Evolutionary conservation across 1,140 invertebrate species (phyloP).

Genomic region (Drosophila serrata): DNA sequence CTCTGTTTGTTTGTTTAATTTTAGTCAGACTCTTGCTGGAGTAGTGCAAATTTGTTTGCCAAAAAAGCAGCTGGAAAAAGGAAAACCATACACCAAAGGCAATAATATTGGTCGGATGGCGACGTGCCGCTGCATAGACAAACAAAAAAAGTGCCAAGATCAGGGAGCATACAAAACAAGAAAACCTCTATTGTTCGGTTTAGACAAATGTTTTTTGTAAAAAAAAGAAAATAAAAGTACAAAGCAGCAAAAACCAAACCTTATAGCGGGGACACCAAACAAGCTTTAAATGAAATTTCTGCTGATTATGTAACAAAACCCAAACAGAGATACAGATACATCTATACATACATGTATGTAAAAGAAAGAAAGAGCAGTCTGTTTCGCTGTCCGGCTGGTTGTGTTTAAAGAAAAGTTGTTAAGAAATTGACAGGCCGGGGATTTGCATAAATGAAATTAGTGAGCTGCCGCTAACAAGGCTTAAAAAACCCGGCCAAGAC

Average conservation of each 20-base stretch:
- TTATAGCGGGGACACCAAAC: conserved; percentile 26
- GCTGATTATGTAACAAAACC: conserved; percentile 60
- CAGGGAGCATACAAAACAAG: conserved; percentile 51
- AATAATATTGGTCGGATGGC: conserved; percentile 67
- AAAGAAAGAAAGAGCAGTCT: conserved; percentile 42
- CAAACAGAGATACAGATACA: conserved; percentile 11
- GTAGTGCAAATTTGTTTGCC: conserved; percentile 61
- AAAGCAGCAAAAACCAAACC: conserved; percentile 1
- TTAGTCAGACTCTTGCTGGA: conserved; percentile 25
- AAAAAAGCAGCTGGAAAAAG: conserved; percentile 52
- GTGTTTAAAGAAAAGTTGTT: conserved; percentile 66
- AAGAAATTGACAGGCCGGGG: conserved; percentile 58
- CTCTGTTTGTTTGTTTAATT: conserved; percentile 48
- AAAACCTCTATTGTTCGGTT: conserved; percentile 52
- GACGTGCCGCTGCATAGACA: conserved; percentile 70
- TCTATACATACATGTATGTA: background rate
- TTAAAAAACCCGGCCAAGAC: conserved; percentile 34
- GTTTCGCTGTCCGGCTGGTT: conserved; percentile 7
- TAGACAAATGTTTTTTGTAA: conserved; percentile 66
- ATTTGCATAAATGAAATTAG: conserved; percentile 55
- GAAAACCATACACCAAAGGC: conserved; percentile 32
- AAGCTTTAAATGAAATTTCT: conserved; percentile 55
- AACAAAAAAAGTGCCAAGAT: conserved; percentile 52
- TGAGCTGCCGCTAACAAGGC: conserved; percentile 59
- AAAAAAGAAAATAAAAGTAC: conserved; percentile 16